phyloP scores from a whole-genome alignment of 1,140 invertebrate genomes.

The Pomacea maculata region DNA sequence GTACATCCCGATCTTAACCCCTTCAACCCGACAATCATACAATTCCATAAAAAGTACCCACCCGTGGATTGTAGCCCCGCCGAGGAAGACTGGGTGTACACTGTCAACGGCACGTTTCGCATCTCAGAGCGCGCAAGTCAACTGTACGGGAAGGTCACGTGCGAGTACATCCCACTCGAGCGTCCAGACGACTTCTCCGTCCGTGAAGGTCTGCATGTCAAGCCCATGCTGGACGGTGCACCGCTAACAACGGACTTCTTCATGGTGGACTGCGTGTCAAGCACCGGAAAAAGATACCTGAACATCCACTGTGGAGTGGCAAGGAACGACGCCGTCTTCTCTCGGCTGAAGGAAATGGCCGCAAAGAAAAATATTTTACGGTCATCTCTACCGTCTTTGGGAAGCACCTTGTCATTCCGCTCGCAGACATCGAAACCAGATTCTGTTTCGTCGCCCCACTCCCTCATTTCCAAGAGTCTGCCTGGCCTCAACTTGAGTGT shows the following conservation, averaged over 20 bases:
- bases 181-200: conserved; percentile 26
- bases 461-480: background rate
- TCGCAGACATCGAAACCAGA: too few relatives aligned
- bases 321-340: conserved; percentile 12
- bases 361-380: background rate
- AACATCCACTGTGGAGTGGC: conserved; percentile 53
- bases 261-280: conserved; percentile 41
- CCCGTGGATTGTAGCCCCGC: conserved; percentile 69
- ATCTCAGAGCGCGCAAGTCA: conserved; percentile 20
- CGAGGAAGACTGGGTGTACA: conserved; percentile 41
- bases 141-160: conserved; percentile 43
- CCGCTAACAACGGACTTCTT: conserved; percentile 44
- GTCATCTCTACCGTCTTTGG: background rate
- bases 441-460: background rate
- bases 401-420: background rate
- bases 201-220: conserved; percentile 15
- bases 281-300: conserved; percentile 38
- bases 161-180: conserved; percentile 39
- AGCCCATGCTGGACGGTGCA: conserved; percentile 37
- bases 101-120: conserved; percentile 35
- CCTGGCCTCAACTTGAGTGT: conserved; percentile 72
- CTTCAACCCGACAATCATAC: conserved; percentile 75
- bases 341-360: conserved; percentile 2
- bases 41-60: conserved; percentile 72
- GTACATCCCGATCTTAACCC: conserved; percentile 74